phyloP scores from a whole-genome alignment of 2,113 vertebrate species.

The Leuciscus idus region DNA sequence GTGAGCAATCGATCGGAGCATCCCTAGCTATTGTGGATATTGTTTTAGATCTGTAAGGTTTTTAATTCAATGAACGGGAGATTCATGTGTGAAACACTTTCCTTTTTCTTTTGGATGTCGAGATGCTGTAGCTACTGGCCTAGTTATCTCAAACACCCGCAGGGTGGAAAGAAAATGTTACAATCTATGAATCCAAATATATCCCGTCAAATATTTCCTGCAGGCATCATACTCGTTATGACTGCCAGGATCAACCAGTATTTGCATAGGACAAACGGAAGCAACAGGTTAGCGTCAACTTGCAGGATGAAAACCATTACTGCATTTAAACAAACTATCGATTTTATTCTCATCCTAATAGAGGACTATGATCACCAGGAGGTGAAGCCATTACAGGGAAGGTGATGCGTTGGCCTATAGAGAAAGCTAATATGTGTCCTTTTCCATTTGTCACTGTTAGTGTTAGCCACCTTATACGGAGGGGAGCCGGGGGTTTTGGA shows the following conservation, averaged over 20 bases:
- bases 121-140: constrained; percentile 18
- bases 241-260: neutral
- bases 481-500: constrained; percentile 47
- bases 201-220: constrained; percentile 57
- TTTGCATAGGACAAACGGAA: constrained; percentile 42
- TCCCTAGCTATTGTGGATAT: constrained; percentile 24
- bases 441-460: constrained; percentile 73
- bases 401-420: constrained; percentile 66
- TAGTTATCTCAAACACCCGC: neutral
- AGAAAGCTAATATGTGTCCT: constrained; percentile 73
- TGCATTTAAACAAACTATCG: constrained; percentile 77
- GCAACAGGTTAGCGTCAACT: constrained; percentile 56
- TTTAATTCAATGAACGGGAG: constrained; percentile 46
- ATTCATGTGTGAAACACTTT: constrained; percentile 48
- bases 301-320: constrained; percentile 73
- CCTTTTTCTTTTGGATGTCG: constrained; percentile 20
- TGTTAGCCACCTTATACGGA: constrained; percentile 55
- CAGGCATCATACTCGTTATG: constrained; percentile 53
- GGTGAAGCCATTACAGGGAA: constrained; percentile 76
- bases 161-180: neutral
- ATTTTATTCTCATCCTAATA: constrained; percentile 75
- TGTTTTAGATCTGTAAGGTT: constrained; percentile 52
- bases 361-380: constrained; percentile 75
- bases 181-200: neutral
- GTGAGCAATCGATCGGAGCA: too few relatives aligned